Evolutionary conservation across 2,888 invertebrate genomes (phyloP).

Genomic region (Epirrita christyi): DNA sequence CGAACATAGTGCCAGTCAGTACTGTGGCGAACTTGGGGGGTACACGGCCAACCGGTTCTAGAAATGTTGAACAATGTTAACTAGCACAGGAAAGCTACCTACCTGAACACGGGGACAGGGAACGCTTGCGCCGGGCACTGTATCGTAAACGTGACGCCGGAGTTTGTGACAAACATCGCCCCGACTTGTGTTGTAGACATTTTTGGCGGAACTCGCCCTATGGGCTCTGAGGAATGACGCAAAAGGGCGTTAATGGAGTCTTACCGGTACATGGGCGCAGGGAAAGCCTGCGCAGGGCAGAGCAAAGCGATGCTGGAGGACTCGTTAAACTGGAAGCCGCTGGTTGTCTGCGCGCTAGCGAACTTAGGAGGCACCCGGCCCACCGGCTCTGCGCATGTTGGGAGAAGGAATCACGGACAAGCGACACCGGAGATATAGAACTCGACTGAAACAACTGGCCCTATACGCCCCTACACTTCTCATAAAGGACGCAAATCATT

Average conservation of each 20-base stretch:
- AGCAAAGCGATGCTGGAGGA: slow-evolving; percentile 84
- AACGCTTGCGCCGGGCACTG: slow-evolving; percentile 90
- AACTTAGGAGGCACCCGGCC: slow-evolving; percentile 88
- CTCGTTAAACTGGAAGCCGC: slow-evolving; percentile 85
- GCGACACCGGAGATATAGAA: slow-evolving; percentile 45
- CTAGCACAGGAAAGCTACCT: slow-evolving; percentile 51
- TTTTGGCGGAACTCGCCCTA: slow-evolving; percentile 76
- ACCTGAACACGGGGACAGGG: slow-evolving; percentile 81
- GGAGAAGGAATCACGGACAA: slow-evolving; percentile 78
- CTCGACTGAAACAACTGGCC: slow-evolving; percentile 40
- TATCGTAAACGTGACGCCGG: slow-evolving; percentile 81
- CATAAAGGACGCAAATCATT: slow-evolving; percentile 38
- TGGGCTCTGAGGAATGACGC: slow-evolving; percentile 71
- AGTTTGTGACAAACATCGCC: slow-evolving; percentile 85
- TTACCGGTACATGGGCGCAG: slow-evolving; percentile 90
- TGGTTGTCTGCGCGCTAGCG: slow-evolving; percentile 84
- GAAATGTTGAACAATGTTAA: slow-evolving; percentile 50
- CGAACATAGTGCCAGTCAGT: slow-evolving; percentile 81
- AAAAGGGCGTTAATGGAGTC: slow-evolving; percentile 65
- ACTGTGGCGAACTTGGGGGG: slow-evolving; percentile 85
- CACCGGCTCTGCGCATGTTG: slow-evolving; percentile 87
- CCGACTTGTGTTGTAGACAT: slow-evolving; percentile 75
- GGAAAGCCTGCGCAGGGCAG: slow-evolving; percentile 90
- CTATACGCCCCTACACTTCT: slow-evolving; percentile 57
- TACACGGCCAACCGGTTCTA: slow-evolving; percentile 73